A percentile compares a stretch with the other conserved stretches of the same genome.
These are phyloP conservation scores for Ochotona princeps DNA, from an alignment of 2,113 vertebrate species.

Conservation along the genomic window DNA sequence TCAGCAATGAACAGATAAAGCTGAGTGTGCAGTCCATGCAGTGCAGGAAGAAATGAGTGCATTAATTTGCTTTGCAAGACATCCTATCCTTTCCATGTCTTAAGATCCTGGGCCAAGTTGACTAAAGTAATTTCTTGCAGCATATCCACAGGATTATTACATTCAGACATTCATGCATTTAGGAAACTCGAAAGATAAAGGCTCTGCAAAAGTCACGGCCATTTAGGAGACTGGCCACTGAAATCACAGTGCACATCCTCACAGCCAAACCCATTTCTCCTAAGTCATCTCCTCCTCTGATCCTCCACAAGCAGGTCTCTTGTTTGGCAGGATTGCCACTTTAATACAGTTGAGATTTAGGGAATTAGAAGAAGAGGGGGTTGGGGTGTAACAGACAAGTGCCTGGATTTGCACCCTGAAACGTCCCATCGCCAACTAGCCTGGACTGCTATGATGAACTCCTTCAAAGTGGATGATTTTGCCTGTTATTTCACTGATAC, in stretches of 20 bases:
- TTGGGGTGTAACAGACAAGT: neutral
- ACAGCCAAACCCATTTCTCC: neutral
- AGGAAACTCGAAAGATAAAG: neutral
- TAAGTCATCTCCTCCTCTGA: neutral
- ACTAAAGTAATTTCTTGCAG: neutral
- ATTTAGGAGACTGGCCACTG: neutral
- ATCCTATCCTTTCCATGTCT: neutral
- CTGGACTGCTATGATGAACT: neutral
- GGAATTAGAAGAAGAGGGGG: neutral
- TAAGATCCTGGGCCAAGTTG: neutral
- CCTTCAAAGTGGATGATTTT: fast-evolving
- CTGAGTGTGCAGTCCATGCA: neutral
- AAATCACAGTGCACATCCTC: neutral
- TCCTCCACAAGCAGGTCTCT: neutral
- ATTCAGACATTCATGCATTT: neutral
- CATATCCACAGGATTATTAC: neutral
- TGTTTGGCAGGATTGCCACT: neutral
- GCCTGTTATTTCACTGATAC: neutral
- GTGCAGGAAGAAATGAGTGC: neutral
- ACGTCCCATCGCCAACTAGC: neutral
- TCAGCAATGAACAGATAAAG: neutral
- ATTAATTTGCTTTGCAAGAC: neutral
- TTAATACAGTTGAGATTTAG: neutral
- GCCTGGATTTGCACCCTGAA: neutral
- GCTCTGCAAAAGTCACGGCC: neutral